Evolutionary conservation across 2,113 vertebrate genomes (phyloP).

Genomic region (Nettapus auritus): DNA sequence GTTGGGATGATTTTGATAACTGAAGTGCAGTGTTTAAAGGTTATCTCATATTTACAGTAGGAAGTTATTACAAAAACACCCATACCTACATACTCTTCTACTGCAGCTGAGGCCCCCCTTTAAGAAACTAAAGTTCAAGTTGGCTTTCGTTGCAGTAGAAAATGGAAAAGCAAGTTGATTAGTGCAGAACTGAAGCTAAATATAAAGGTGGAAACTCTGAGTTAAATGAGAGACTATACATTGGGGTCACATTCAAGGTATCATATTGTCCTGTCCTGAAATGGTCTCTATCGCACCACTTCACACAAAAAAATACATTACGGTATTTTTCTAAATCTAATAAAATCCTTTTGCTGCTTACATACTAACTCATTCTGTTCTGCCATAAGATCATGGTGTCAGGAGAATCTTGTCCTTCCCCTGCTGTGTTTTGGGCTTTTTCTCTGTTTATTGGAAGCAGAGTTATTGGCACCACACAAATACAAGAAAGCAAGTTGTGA

Average conservation of each 20-base stretch:
- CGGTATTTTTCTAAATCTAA: not conserved
- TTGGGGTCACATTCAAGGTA: not conserved
- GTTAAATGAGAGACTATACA: not conserved
- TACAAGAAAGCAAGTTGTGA: not conserved
- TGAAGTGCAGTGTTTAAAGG: not conserved
- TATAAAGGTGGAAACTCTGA: not conserved
- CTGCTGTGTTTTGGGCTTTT: not conserved
- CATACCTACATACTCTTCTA: not conserved
- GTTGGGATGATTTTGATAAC: not conserved
- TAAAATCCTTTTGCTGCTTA: not conserved
- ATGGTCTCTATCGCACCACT: not conserved
- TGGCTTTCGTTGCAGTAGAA: not conserved
- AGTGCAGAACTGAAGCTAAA: not conserved
- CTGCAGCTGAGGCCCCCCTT: not conserved
- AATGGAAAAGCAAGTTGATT: not conserved
- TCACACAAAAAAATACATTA: not conserved
- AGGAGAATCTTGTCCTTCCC: not conserved
- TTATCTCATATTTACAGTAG: not conserved
- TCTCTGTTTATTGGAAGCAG: not conserved
- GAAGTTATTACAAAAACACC: not conserved
- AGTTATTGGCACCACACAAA: not conserved
- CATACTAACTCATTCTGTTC: not conserved
- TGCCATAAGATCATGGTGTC: not conserved
- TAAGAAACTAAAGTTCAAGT: not conserved
- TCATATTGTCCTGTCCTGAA: not conserved